Evolutionary conservation across 1,140 invertebrate genomes (phyloP), one percentile per base, ranked within the genome.

Genomic region (Pomacea maculata): DNA sequence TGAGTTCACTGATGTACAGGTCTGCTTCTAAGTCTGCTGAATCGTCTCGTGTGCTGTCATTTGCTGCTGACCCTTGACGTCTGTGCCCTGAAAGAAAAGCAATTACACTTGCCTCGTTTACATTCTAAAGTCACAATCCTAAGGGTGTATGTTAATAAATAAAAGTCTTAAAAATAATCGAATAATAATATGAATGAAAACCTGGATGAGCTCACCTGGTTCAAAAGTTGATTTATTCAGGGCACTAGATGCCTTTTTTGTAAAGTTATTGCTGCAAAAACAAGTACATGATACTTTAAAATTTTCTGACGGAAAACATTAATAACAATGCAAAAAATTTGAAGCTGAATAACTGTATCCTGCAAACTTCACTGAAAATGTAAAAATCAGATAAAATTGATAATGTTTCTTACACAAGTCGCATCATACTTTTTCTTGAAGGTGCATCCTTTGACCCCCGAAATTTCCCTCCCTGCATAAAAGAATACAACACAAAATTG

Each of bases 231-330:
- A 96, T 87, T 95, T 96, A 87, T 96, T 91, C 84, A 97, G 92
- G 92, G 97, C 95, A 90, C 95, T 95, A 80, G 95, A 96, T 0
- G 96, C 96, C 89, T 96, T 96, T 85, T 95, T 96, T 86, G 97
- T 96, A 73, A 96, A 93, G 29, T 94, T 95, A 86, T 86, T 86
- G 57, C 87, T 86, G 81, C 85, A 86, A 83, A 83, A 82, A 72
- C 34, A 83, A 80, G 73, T 63, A 75, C 15, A 75, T 4, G 12
- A 70, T 1, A 12, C 10, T 21, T 17, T 25, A n/a, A 19, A 73
- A 73, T 34, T 11, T 54, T 52, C 19, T 73, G 8, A 7, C 34
- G 10, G 25, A 73, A 19, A 19, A 55, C 25, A 25, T 55, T 52
- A 61, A 15, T 55, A 17, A 67, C 1, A 78, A 45, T 34, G 54